Conservation (phyloP, 2,797 vertebrate genomes). For the Sebastes baramenuke region DNA sequence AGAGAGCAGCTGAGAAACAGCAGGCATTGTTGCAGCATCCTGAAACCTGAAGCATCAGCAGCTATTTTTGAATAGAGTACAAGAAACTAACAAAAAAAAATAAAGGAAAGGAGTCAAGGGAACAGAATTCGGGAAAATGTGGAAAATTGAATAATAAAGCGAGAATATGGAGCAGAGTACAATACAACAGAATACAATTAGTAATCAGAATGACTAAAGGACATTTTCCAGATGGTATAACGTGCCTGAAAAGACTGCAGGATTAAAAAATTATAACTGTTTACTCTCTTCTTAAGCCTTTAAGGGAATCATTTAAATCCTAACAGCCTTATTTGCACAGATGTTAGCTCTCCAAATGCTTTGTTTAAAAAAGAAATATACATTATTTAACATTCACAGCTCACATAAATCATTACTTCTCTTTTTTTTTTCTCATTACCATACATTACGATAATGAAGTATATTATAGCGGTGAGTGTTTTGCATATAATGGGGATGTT, state of each 20-base stretch:
- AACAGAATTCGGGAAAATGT: background rate
- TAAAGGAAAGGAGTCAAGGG: background rate
- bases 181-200: background rate
- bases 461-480: conserved; percentile 36
- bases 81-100: background rate
- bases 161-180: background rate
- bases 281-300: conserved; percentile 17
- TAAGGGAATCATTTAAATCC: conserved; percentile 23
- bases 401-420: conserved; percentile 29
- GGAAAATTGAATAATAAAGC: background rate
- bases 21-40: conserved; percentile 18
- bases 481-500: conserved; percentile 47
- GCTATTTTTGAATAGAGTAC: conserved; percentile 19
- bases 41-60: conserved; percentile 30
- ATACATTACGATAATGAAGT: conserved; percentile 51
- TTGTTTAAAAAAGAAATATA: conserved; percentile 29
- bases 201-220: background rate
- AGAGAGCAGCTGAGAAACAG: conserved; percentile 29
- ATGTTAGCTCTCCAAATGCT: conserved; percentile 21
- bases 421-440: conserved; percentile 31
- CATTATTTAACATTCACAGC: conserved; percentile 43
- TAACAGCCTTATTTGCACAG: conserved; percentile 14
- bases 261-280: conserved; percentile 6
- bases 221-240: background rate
- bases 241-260: background rate